Evolutionary conservation across 2,888 invertebrate species (phyloP).

Genomic region (Diarsia mendica): DNA sequence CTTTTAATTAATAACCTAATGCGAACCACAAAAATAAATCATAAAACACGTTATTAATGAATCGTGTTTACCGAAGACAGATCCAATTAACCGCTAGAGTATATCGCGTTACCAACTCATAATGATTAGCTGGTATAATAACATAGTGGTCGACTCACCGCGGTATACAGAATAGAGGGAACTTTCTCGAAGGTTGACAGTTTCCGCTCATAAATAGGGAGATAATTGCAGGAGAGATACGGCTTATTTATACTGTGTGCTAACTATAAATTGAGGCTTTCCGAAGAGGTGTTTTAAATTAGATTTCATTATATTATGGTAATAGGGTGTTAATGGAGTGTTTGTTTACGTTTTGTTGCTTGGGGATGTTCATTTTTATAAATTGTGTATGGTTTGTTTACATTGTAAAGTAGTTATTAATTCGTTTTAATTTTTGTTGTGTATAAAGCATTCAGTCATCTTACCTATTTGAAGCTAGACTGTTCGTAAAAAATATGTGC

Average conservation of each 20-base stretch:
- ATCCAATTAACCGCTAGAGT: conserved; percentile 64
- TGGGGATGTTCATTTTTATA: not conserved
- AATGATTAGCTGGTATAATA: conserved; percentile 77
- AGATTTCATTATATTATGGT: conserved; percentile 50
- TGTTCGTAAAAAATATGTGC: not conserved
- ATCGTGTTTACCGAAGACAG: conserved; percentile 52
- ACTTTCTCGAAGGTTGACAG: conserved; percentile 78
- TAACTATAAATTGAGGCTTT: conserved; percentile 68
- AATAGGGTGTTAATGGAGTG: conserved; percentile 40
- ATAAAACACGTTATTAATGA: conserved; percentile 46
- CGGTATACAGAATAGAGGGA: conserved; percentile 60
- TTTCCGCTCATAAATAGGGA: conserved; percentile 81
- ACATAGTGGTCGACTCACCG: conserved; percentile 66
- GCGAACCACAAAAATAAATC: conserved; percentile 19
- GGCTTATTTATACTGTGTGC: conserved; percentile 78
- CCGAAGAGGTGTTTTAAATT: conserved; percentile 57
- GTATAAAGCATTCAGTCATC: not conserved
- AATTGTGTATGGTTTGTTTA: conserved; percentile 24
- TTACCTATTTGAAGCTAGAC: too few relatives aligned
- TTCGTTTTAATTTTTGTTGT: not conserved
- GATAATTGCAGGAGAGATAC: conserved; percentile 84
- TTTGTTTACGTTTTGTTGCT: conserved; percentile 33
- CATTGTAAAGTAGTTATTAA: not conserved
- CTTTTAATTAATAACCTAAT: not conserved
- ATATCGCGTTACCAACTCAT: conserved; percentile 70